phyloP scores from a whole-genome alignment of 2,888 invertebrate genomes.

The Hirtodrosophila histrioides region DNA sequence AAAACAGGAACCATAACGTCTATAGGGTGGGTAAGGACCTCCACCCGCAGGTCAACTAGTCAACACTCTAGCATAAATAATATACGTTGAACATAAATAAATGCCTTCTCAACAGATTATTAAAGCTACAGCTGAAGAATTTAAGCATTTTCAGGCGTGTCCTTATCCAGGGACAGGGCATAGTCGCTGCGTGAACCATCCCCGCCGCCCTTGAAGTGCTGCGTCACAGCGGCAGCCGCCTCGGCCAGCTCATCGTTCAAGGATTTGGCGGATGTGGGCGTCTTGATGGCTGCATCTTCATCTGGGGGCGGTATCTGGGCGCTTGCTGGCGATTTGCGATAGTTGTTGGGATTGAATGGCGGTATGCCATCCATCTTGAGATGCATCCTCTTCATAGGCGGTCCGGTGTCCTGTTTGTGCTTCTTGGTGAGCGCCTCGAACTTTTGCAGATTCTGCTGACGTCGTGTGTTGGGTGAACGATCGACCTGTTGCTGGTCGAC shows the following conservation, averaged over 20 bases:
- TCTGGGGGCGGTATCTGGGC: conserved; percentile 13
- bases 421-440: conserved; percentile 83
- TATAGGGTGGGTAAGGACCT: too few relatives aligned
- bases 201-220: conserved; percentile 58
- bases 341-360: conserved; percentile 85
- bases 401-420: conserved; percentile 83
- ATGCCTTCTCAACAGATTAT: conserved; percentile 50
- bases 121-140: conserved; percentile 8
- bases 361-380: conserved; percentile 84
- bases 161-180: conserved; percentile 62
- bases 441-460: conserved; percentile 83
- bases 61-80: neutral
- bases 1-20: conserved; percentile 3
- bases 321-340: conserved; percentile 85
- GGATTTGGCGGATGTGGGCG: conserved; percentile 84
- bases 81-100: conserved; percentile 30
- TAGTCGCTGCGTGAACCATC: conserved; percentile 75
- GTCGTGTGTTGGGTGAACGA: conserved; percentile 81
- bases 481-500: conserved; percentile 87
- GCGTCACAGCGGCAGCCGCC: conserved; percentile 60
- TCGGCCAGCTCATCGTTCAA: conserved; percentile 74
- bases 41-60: neutral
- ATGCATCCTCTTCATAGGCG: conserved; percentile 83
- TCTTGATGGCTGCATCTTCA: conserved; percentile 58
- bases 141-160: conserved; percentile 41